Evolutionary conservation across 2,113 vertebrate genomes (phyloP).

Genomic region (Dipodomys merriami): DNA sequence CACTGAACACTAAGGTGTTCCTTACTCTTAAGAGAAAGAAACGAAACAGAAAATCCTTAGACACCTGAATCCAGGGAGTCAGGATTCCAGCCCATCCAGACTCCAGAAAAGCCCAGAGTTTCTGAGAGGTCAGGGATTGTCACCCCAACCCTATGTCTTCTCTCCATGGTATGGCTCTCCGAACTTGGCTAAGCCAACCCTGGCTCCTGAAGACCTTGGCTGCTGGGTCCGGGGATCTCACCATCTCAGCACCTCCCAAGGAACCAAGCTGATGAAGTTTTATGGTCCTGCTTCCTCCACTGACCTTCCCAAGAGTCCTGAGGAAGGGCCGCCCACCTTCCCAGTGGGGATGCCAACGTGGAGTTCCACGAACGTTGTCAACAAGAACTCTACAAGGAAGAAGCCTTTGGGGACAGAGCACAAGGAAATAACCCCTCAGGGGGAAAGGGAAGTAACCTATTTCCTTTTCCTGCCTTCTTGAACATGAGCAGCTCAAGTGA

Average conservation of each 20-base stretch:
- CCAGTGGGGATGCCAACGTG: background rate
- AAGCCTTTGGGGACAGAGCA: background rate
- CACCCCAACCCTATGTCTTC: no score
- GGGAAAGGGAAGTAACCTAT: background rate
- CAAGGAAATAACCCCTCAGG: background rate
- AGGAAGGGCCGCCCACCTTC: accelerated
- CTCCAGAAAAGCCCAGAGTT: background rate
- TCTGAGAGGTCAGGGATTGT: background rate
- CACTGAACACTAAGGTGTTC: background rate
- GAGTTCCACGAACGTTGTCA: background rate
- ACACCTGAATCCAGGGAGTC: background rate
- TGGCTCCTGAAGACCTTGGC: background rate
- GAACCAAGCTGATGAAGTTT: background rate
- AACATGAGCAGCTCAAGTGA: background rate
- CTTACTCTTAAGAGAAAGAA: background rate
- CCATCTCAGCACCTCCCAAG: background rate
- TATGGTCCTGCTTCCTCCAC: background rate
- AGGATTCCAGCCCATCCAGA: background rate
- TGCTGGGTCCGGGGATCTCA: accelerated
- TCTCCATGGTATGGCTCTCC: background rate
- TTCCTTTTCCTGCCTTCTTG: background rate
- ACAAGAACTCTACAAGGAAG: slow-evolving; percentile 19
- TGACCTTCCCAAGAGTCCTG: background rate
- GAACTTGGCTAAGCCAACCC: background rate
- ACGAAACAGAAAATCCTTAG: background rate